A percentile compares a stretch with the other conserved stretches of the same genome.
phyloP scores from a whole-genome alignment of 2,888 invertebrate species.

The Machimus atricapillus region DNA sequence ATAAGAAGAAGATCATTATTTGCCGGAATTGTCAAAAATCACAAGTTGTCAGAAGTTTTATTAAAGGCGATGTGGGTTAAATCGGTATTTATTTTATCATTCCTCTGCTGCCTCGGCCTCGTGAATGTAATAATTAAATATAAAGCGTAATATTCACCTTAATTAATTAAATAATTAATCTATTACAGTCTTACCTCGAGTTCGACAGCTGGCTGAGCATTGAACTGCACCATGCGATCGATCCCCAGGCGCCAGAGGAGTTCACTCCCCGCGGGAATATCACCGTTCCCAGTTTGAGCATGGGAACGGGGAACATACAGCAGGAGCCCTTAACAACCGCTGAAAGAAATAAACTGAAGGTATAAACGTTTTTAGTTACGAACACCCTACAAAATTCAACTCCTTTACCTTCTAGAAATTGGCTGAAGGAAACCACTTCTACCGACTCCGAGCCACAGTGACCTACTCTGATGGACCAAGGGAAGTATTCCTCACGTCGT shows the following conservation, averaged over 20 bases:
- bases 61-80: neutral
- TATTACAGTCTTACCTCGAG: slow-evolving; percentile 68
- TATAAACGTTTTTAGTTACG: slow-evolving; percentile 52
- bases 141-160: neutral
- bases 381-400: neutral
- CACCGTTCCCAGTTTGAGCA: slow-evolving; percentile 73
- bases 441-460: slow-evolving; percentile 75
- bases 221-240: slow-evolving; percentile 73
- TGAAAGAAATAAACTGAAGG: slow-evolving; percentile 68
- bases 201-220: slow-evolving; percentile 78
- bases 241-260: slow-evolving; percentile 63
- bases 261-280: slow-evolving; percentile 75
- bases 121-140: neutral
- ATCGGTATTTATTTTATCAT: neutral
- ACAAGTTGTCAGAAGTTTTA: neutral
- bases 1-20: neutral
- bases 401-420: slow-evolving; percentile 63
- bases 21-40: neutral
- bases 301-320: slow-evolving; percentile 69
- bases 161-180: neutral
- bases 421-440: slow-evolving; percentile 74
- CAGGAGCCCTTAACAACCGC: slow-evolving; percentile 68
- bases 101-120: neutral
- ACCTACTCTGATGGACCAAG: slow-evolving; percentile 72
- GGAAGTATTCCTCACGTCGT: slow-evolving; percentile 76